These are phyloP conservation scores for Maconellicoccus hirsutus DNA, from an alignment of 1,140 invertebrate genomes.

Conservation along the genomic window DNA sequence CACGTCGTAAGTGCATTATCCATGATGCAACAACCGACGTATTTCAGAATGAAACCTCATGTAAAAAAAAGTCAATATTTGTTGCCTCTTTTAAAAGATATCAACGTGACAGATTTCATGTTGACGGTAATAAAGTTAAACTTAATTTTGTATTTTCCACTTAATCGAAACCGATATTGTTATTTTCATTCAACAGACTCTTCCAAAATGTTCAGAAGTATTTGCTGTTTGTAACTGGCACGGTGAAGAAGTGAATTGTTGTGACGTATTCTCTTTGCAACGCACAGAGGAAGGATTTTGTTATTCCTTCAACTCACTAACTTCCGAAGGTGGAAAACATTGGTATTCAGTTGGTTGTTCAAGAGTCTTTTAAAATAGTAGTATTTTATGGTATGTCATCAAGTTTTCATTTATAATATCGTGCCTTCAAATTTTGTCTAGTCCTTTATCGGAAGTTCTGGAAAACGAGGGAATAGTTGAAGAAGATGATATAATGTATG, in stretches of 20 bases:
- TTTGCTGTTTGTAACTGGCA: constrained; percentile 30
- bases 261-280: constrained; percentile 28
- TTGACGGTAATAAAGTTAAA: constrained; percentile 22
- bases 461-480: constrained; percentile 30
- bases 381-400: not conserved
- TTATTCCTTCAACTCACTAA: constrained; percentile 31
- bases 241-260: constrained; percentile 28
- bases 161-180: not conserved
- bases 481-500: constrained; percentile 28
- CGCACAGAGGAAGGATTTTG: constrained; percentile 32
- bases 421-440: not conserved
- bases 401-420: no score
- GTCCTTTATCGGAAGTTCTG: constrained; percentile 29
- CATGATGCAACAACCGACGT: constrained; percentile 30
- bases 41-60: constrained; percentile 28
- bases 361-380: not conserved
- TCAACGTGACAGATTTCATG: constrained; percentile 29
- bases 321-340: constrained; percentile 26
- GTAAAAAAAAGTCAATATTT: constrained; percentile 19
- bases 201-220: constrained; percentile 29
- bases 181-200: constrained; percentile 24
- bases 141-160: no score
- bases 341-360: constrained; percentile 23
- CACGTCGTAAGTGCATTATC: constrained; percentile 28
- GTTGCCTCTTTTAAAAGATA: constrained; percentile 18